Evolutionary conservation across 2,797 vertebrate species (phyloP).

Genomic region (Sebastes matsubarae): DNA sequence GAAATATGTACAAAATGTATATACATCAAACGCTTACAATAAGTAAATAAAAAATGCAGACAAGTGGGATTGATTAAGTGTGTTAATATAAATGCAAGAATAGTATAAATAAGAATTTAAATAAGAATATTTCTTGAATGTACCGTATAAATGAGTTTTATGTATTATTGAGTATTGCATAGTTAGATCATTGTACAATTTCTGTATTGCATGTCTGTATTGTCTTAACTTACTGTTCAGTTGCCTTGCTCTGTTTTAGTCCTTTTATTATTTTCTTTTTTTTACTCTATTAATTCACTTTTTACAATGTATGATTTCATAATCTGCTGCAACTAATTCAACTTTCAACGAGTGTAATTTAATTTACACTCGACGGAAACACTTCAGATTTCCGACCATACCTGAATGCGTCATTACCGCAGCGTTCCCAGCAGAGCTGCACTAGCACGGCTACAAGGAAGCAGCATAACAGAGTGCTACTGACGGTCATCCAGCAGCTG

Average conservation of each 20-base stretch:
- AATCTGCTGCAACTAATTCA: neutral
- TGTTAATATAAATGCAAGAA: no score
- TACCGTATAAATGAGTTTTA: no score
- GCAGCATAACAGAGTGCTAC: constrained; percentile 19
- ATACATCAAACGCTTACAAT: no score
- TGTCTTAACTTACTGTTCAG: neutral
- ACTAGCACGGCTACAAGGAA: neutral
- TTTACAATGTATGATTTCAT: neutral
- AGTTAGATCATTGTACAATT: no score
- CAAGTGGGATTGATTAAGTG: no score
- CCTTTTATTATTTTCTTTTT: neutral
- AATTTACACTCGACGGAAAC: rapidly evolving
- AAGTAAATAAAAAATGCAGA: no score
- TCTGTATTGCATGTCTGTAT: no score
- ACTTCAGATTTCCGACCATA: rapidly evolving
- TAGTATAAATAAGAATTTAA: no score
- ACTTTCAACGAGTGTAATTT: neutral
- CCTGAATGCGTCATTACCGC: constrained; percentile 50
- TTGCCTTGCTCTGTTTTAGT: neutral
- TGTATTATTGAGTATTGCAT: no score
- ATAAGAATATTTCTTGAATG: no score
- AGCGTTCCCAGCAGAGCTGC: constrained; percentile 36
- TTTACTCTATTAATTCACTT: neutral
- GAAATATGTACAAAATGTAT: no score
- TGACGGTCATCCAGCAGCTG: constrained; percentile 6